Conservation (phyloP, 2,888 invertebrate genomes). For the Coelinius sp. region DNA sequence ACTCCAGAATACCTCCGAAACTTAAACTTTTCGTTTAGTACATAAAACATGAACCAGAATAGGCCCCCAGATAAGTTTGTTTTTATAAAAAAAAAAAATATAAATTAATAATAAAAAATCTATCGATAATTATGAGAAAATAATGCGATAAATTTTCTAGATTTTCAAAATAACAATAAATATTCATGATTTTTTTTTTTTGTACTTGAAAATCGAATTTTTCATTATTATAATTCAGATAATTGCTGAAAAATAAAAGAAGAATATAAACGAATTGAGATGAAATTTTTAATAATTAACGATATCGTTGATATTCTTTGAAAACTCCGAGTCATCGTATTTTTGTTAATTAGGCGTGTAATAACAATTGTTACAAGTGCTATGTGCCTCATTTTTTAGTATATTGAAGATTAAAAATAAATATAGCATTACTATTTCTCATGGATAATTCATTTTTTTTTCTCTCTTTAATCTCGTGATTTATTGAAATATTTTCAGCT, state of each 20-base stretch:
- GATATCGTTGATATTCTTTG: conserved; percentile 45
- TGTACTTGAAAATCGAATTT: conserved; percentile 36
- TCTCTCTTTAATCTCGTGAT: neutral
- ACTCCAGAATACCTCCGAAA: too few species aligned
- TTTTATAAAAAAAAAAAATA: conserved; percentile 24
- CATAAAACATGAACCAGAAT: too few species aligned
- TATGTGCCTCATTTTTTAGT: conserved; percentile 53
- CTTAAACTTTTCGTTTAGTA: too few species aligned
- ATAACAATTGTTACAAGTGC: conserved; percentile 53
- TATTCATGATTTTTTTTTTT: conserved; percentile 41
- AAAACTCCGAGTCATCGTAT: conserved; percentile 47
- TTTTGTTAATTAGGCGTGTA: conserved; percentile 53
- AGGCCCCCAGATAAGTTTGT: conserved; percentile 3
- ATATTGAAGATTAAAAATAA: conserved; percentile 39
- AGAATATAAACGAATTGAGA: conserved; percentile 30
- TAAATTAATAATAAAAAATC: neutral
- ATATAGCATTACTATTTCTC: conserved; percentile 12
- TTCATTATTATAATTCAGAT: conserved; percentile 24
- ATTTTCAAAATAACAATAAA: conserved; percentile 46
- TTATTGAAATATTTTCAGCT: conserved; percentile 3
- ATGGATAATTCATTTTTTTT: neutral
- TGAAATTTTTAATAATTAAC: conserved; percentile 33
- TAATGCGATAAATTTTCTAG: conserved; percentile 48
- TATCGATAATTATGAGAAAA: conserved; percentile 22
- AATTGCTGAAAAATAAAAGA: neutral